A percentile compares a stretch with the other conserved stretches of the same genome.
These are phyloP conservation scores for Oreocharis arfaki DNA, from an alignment of 2,113 vertebrate species.

Conservation along the genomic window DNA sequence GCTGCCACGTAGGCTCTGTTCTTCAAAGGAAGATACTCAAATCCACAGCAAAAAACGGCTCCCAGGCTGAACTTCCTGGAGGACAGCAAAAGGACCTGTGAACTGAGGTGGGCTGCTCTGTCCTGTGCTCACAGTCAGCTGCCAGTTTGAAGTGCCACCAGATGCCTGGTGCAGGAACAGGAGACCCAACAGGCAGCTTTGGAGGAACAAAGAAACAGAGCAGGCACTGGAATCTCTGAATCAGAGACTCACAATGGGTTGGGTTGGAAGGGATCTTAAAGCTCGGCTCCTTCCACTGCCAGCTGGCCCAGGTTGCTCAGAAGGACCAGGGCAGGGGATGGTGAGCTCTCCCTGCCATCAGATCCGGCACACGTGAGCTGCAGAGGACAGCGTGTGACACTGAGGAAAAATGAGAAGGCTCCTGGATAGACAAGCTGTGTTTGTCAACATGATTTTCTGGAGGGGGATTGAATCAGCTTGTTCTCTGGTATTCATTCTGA, in stretches of 20 bases:
- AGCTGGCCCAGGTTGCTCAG: not conserved
- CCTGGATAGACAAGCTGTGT: not conserved
- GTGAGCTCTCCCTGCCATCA: not conserved
- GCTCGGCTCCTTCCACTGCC: not conserved
- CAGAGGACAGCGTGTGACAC: not conserved
- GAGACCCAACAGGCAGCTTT: not conserved
- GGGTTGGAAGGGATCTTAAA: not conserved
- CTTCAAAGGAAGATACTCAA: not conserved
- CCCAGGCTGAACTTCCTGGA: not conserved
- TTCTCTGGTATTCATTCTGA: not conserved
- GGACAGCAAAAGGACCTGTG: not conserved
- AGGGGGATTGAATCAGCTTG: not conserved
- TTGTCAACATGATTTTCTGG: not conserved
- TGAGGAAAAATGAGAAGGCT: not conserved
- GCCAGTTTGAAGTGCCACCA: not conserved
- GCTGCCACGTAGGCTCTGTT: not conserved
- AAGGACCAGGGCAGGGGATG: not conserved
- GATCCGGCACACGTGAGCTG: fast-evolving
- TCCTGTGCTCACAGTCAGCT: not conserved
- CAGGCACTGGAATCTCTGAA: not conserved
- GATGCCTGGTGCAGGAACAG: not conserved
- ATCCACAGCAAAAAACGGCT: not conserved
- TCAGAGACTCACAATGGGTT: not conserved
- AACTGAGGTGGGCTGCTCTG: not conserved
- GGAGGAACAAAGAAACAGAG: not conserved